Conservation (phyloP, 2,888 invertebrate species). For the Halocaridina rubra region DNA sequence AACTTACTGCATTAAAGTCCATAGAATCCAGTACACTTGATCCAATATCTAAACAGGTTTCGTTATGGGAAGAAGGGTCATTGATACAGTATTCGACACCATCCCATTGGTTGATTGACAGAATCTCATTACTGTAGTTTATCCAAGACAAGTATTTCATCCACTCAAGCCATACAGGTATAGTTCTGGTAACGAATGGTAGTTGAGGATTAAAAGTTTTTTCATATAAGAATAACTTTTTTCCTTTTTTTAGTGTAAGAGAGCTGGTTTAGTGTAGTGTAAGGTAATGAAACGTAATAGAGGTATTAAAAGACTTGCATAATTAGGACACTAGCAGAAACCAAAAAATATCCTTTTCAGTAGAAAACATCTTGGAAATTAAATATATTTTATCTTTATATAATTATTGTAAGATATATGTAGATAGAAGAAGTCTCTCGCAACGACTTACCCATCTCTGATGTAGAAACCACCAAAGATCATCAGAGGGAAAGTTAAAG, state of each 20-base stretch:
- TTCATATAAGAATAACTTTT: too few relatives aligned
- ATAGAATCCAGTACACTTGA: neutral
- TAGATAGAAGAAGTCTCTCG: too few relatives aligned
- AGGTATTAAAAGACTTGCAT: too few relatives aligned
- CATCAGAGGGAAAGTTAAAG: slow-evolving; percentile 58
- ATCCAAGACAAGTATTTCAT: slow-evolving; percentile 69
- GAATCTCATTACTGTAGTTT: slow-evolving; percentile 68
- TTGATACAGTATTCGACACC: neutral
- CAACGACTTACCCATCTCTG: slow-evolving; percentile 68
- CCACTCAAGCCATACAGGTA: slow-evolving; percentile 76
- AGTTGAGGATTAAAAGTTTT: too few relatives aligned
- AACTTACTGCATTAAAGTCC: neutral
- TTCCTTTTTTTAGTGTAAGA: too few relatives aligned
- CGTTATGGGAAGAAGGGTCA: neutral
- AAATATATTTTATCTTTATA: too few relatives aligned
- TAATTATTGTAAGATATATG: too few relatives aligned
- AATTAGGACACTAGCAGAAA: too few relatives aligned
- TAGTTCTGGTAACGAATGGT: slow-evolving; percentile 75
- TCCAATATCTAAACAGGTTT: neutral
- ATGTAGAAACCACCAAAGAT: slow-evolving; percentile 70
- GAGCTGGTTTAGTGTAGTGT: too few relatives aligned
- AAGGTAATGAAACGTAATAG: too few relatives aligned
- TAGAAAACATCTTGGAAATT: too few relatives aligned
- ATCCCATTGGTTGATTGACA: slow-evolving; percentile 68
- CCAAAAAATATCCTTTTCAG: too few relatives aligned